A percentile compares a stretch with the other conserved stretches of the same genome.
Conservation (phyloP, 1,140 invertebrate genomes). For the Calosoma granatense region DNA sequence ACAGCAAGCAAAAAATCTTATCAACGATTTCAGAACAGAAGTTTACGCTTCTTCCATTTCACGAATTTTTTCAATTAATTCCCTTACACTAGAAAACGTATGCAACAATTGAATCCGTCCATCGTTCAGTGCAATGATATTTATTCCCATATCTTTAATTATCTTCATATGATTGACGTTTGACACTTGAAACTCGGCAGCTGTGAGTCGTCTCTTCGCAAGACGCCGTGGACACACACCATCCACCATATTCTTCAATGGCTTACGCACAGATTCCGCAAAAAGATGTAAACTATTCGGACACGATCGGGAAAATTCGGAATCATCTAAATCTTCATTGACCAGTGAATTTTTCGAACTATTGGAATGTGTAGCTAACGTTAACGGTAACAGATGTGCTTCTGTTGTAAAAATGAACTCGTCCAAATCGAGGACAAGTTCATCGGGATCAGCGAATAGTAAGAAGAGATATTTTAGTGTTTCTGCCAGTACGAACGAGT, state of each 20-base stretch:
- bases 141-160: conserved; percentile 89
- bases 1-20: no score
- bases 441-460: conserved; percentile 81
- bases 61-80: no score
- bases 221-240: conserved; percentile 59
- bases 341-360: conserved; percentile 7
- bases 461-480: conserved; percentile 97
- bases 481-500: conserved; percentile 95
- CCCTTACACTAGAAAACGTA: conserved; percentile 68
- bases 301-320: conserved; percentile 66
- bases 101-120: conserved; percentile 86
- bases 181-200: conserved; percentile 67
- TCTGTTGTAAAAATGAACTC: conserved; percentile 97
- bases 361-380: conserved; percentile 41
- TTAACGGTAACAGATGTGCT: conserved; percentile 88
- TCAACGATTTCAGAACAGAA: no score
- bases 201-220: conserved; percentile 50
- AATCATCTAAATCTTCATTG: conserved; percentile 46
- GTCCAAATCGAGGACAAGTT: conserved; percentile 84
- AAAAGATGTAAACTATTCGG: conserved; percentile 77
- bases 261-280: conserved; percentile 63
- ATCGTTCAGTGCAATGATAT: conserved; percentile 76
- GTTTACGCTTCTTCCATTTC: no score
- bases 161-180: conserved; percentile 85
- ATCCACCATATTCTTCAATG: conserved; percentile 77